Percentiles rank a stretch among this genome's conserved stretches.
Conservation (phyloP, 2,888 invertebrate species). For the Eristalinus sepulchralis region DNA sequence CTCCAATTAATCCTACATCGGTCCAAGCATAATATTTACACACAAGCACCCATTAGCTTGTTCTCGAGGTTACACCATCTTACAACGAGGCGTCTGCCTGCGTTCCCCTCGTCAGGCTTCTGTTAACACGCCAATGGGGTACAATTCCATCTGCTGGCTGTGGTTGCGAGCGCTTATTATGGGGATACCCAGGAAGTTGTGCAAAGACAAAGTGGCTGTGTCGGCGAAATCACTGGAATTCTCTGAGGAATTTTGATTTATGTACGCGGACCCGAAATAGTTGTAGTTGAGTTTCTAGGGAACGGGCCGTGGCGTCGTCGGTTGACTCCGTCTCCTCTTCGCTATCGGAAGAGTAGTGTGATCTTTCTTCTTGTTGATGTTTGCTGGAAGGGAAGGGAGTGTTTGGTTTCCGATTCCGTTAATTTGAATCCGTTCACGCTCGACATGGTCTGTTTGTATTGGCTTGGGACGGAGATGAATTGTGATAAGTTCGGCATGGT, state of each 20-base stretch:
- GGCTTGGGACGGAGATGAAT: background rate
- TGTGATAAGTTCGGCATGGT: background rate
- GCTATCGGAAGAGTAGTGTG: slow-evolving; percentile 19
- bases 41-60: slow-evolving; percentile 23
- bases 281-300: slow-evolving; percentile 23
- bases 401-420: slow-evolving; percentile 5
- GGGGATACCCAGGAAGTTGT: slow-evolving; percentile 43
- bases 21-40: slow-evolving; percentile 57
- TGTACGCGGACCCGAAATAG: slow-evolving; percentile 43
- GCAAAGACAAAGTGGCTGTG: slow-evolving; percentile 38
- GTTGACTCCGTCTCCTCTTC: background rate
- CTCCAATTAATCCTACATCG: slow-evolving; percentile 55
- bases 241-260: slow-evolving; percentile 55
- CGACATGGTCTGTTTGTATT: background rate
- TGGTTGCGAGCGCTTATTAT: background rate
- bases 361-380: background rate
- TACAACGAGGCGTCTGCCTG: background rate
- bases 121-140: slow-evolving; percentile 24
- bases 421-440: slow-evolving; percentile 1
- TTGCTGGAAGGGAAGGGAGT: slow-evolving; percentile 4
- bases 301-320: slow-evolving; percentile 12
- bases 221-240: slow-evolving; percentile 50
- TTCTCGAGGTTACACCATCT: slow-evolving; percentile 56
- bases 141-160: slow-evolving; percentile 26
- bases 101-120: background rate